Evolutionary conservation across 1,140 invertebrate species (phyloP), one percentile per base, ranked within the genome.

Genomic region (Heliconius melpomene): DNA sequence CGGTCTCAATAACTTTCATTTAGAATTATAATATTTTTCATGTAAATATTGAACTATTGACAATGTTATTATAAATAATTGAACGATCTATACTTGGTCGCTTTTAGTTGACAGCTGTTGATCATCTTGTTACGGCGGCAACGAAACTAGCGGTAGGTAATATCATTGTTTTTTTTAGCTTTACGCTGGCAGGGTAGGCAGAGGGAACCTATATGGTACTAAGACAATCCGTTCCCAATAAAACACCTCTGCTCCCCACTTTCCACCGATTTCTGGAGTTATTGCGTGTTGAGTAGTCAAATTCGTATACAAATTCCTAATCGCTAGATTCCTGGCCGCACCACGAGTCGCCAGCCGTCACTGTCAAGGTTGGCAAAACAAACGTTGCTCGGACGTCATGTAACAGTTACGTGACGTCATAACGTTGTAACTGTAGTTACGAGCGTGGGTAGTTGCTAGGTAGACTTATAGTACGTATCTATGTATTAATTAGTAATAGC

Each of bases 361-460:
- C 57, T 76, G 74, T 76, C 74, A 76, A 76, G 74, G 74, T 66
- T 23, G 20, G 36, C 52, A 66, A 66, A 66, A 66, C 23, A 66
- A 66, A 66, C 60, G 60, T 66, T 66, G 9, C 9, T 7, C 13
- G 13, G 11, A 66, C 60, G 60, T 66, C 60, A 66, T n/a, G 13
- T 66, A 66, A 16, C 29, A 29, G 26, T 66, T 66, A 18, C 60
- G 26, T 29, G 29, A 66, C 60, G 60, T 66, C 60, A 66, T 18
- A 66, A 26, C 23, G 60, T 66, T 29, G 26, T 66, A 66, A 66
- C 60, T 66, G 60, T 66, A 66, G 60, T 29, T 66, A 9, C 13
- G 60, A 29, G 60, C 60, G 60, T 66, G 23, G 60, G 60, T 29
- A 6, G 60, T 29, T n/a, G 9, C 13, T 11, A n/a, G 29, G 29